phyloP scores from a whole-genome alignment of 2,888 invertebrate species.

The Lamellibrachia satsuma region DNA sequence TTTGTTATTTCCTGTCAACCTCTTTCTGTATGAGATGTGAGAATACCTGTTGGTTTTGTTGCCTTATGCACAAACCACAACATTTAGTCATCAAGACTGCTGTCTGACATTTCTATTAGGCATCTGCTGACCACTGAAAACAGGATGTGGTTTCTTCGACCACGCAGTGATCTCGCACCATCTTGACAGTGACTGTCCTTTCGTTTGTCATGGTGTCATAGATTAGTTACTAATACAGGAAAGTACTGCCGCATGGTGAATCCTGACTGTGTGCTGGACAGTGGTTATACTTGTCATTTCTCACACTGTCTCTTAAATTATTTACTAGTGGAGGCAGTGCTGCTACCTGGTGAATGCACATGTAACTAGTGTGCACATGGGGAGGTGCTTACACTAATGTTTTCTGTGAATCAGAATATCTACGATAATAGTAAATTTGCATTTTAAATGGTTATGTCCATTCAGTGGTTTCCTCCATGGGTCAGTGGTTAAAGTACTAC shows the following conservation, averaged over 20 bases:
- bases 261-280: too few species aligned
- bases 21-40: background rate
- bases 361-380: too few species aligned
- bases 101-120: background rate
- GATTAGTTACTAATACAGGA: background rate
- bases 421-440: too few species aligned
- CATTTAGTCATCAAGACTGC: background rate
- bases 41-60: background rate
- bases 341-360: background rate
- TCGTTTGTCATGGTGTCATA: background rate
- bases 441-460: too few species aligned
- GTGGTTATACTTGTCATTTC: background rate
- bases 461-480: background rate
- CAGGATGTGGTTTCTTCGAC: background rate
- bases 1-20: background rate
- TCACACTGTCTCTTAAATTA: background rate
- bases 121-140: background rate
- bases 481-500: background rate
- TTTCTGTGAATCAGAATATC: too few species aligned
- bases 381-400: too few species aligned
- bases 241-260: background rate
- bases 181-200: background rate
- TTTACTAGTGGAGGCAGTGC: background rate
- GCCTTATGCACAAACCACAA: background rate
- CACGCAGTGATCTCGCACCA: background rate